These are phyloP conservation scores for Gymnothorax javanicus DNA, from an alignment of 2,797 vertebrate genomes.

Conservation along the genomic window DNA sequence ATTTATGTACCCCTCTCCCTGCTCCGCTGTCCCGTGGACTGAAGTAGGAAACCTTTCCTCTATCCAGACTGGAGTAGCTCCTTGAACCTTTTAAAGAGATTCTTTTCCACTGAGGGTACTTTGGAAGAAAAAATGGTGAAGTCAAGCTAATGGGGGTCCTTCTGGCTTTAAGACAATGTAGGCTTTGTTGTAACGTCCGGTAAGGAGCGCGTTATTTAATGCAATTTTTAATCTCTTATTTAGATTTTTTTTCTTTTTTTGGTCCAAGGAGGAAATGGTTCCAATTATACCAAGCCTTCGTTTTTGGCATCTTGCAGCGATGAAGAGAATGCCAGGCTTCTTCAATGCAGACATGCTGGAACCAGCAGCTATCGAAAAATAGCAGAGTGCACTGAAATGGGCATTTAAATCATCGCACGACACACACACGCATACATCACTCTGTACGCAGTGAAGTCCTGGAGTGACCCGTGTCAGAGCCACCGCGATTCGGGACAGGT, in stretches of 20 bases:
- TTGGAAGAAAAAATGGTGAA: conserved; percentile 56
- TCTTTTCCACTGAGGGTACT: conserved; percentile 50
- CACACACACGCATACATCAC: neutral
- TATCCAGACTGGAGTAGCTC: conserved; percentile 41
- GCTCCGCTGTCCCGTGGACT: conserved; percentile 34
- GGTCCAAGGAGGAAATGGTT: conserved; percentile 52
- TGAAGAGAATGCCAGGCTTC: conserved; percentile 29
- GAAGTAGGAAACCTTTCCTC: conserved; percentile 47
- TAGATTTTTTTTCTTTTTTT: conserved; percentile 43
- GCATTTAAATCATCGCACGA: neutral
- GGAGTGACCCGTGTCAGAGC: neutral
- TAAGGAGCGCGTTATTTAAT: conserved; percentile 42
- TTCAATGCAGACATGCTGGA: conserved; percentile 30
- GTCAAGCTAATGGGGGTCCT: conserved; percentile 56
- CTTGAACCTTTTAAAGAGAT: conserved; percentile 40
- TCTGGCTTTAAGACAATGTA: conserved; percentile 59
- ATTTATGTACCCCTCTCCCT: conserved; percentile 45
- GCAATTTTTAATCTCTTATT: conserved; percentile 64
- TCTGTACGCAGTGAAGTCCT: neutral
- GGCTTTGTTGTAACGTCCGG: conserved; percentile 58
- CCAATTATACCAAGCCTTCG: conserved; percentile 26
- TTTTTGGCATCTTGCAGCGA: conserved; percentile 41
- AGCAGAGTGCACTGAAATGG: neutral
- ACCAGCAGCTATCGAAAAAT: conserved; percentile 5
- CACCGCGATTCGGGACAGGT: neutral